Evolutionary conservation across 2,888 invertebrate genomes (phyloP), one percentile per base, ranked within the genome.

Genomic region (Camptogramma bilineatum): DNA sequence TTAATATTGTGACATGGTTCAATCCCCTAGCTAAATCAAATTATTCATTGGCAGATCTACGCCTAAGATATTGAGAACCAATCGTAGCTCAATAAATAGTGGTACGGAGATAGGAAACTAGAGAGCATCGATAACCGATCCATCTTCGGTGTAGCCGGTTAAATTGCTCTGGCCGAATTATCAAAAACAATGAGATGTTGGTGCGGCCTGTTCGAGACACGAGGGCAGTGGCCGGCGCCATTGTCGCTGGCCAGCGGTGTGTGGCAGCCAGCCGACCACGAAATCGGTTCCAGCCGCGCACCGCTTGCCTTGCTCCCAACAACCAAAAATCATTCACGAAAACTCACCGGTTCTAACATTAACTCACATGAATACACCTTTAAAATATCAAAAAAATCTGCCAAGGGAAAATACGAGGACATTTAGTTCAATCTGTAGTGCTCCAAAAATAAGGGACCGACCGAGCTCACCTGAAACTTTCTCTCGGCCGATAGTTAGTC

Each of bases 241-340:
- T 92, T 92, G 92, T 92, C 82, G 85, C 75, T 81, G 83, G 71
- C 75, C 91, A 91, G 77, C 86, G 89, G 88, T 83, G 88, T 91
- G 91, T 90, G 81, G 85, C 85, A 82, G 72, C 72, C 89, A 88
- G 81, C 86, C 83, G 85, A 91, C 85, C 91, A 90, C 88, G 87
- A 91, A 91, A 91, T 91, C 91, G 88, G 79, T 88, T 84, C 84
- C 82, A 84, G 83, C 80, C 81, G 76, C 78, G 76, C 68, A 71
- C 68, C 66, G 74, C 73, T 72, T 63, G 73, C 63, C 70, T 71
- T 59, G 65, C 70, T 71, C 63, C 64, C 63, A 66, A 56, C 69
- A 66, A 69, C 66, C 71, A 73, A 73, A 73, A 71, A 70, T 73
- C 73, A 71, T 71, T 71, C 69, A 69, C 66, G 54, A 70, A 72